These are phyloP conservation scores for Bombus impatiens DNA, from an alignment of 1,140 invertebrate genomes.

Conservation along the genomic window DNA sequence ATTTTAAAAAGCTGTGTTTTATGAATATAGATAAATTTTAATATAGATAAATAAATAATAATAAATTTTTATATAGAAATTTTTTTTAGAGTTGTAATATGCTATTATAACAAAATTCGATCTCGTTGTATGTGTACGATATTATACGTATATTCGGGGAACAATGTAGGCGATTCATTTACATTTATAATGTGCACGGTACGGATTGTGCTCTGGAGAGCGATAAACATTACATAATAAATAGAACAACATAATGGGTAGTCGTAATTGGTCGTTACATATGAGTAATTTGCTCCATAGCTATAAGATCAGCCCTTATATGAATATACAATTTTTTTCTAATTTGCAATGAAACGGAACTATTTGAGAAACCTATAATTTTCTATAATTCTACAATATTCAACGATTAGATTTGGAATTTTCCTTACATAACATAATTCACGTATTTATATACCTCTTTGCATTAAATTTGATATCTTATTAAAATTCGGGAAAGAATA, in stretches of 20 bases:
- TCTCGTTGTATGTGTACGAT: not conserved
- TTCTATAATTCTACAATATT: too few relatives aligned
- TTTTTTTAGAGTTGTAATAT: not conserved
- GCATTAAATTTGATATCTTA: too few relatives aligned
- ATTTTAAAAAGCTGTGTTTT: not conserved
- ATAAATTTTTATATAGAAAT: too few relatives aligned
- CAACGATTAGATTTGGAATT: too few relatives aligned
- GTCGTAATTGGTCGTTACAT: constrained; percentile 49
- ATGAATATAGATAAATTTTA: too few relatives aligned
- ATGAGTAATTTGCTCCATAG: constrained; percentile 16
- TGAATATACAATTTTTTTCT: not conserved
- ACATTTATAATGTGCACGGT: constrained; percentile 51
- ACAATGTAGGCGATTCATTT: constrained; percentile 48
- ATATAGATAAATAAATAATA: too few relatives aligned
- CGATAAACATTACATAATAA: constrained; percentile 60
- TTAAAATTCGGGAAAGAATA: too few relatives aligned
- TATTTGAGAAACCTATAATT: too few relatives aligned
- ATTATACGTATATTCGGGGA: constrained; percentile 11
- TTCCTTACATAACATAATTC: too few relatives aligned
- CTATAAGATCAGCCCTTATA: not conserved
- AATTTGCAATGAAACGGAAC: not conserved
- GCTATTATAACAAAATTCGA: constrained; percentile 18
- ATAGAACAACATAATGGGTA: constrained; percentile 44
- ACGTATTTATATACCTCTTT: too few relatives aligned
- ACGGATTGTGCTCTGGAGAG: constrained; percentile 35